Conservation (phyloP, 2,888 invertebrate genomes). For the Eupithecia dodoneata region DNA sequence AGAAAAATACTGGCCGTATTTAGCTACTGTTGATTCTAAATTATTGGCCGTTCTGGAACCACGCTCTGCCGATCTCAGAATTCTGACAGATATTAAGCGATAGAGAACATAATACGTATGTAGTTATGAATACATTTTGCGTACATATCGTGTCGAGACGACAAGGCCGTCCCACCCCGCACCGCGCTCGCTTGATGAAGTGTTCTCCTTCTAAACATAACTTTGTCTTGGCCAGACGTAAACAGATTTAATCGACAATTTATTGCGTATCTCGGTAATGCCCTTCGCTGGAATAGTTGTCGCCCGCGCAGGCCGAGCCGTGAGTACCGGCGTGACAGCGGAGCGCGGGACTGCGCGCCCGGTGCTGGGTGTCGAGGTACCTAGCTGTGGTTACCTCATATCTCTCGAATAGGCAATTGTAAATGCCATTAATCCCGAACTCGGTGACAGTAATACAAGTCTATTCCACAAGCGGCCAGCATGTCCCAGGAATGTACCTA, state of each 20-base stretch:
- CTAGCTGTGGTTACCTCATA: constrained; percentile 31
- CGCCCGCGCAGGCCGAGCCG: not conserved
- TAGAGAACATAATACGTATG: constrained; percentile 47
- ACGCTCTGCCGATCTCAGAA: constrained; percentile 30
- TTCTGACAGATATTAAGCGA: constrained; percentile 55
- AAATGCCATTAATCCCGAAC: constrained; percentile 41
- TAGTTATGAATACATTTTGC: constrained; percentile 63
- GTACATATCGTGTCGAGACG: constrained; percentile 60
- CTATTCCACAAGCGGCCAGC: constrained; percentile 33
- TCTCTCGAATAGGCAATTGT: constrained; percentile 29
- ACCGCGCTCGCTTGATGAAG: constrained; percentile 45
- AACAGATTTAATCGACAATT: constrained; percentile 64
- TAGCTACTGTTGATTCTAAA: constrained; percentile 79
- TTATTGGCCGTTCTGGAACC: constrained; percentile 66
- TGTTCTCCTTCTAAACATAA: constrained; percentile 51
- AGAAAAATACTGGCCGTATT: constrained; percentile 59
- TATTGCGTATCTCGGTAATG: constrained; percentile 59
- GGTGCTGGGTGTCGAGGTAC: not conserved
- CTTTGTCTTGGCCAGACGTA: constrained; percentile 55
- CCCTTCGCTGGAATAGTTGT: constrained; percentile 52
- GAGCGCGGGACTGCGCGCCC: not conserved
- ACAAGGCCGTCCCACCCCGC: constrained; percentile 42
- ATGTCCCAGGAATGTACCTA: constrained; percentile 33
- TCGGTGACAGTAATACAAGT: constrained; percentile 40
- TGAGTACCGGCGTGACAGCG: constrained; percentile 9